These are phyloP conservation scores for Erethizon dorsatum DNA, from an alignment of 2,797 vertebrate species.

Conservation along the genomic window DNA sequence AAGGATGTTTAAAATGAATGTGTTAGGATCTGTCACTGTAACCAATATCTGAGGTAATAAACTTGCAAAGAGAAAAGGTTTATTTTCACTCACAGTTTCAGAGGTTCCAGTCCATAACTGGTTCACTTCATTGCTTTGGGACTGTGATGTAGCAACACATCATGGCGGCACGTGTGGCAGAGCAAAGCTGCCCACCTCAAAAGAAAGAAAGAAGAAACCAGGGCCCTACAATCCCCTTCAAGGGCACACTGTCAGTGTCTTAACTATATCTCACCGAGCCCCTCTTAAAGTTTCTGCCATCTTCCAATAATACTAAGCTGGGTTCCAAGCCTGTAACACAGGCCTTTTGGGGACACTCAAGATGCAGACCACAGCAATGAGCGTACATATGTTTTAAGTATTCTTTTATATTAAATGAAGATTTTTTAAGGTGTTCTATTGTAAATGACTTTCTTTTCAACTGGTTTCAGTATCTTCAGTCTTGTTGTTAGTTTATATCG, in stretches of 20 bases:
- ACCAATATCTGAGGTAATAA: neutral
- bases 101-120: neutral
- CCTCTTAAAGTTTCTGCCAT: neutral
- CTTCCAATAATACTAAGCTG: neutral
- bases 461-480: conserved; percentile 57
- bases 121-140: neutral
- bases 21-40: neutral
- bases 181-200: neutral
- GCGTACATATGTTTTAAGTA: conserved; percentile 38
- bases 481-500: conserved; percentile 47
- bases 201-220: neutral
- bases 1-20: conserved; percentile 31
- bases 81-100: neutral
- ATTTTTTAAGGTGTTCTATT: neutral
- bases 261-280: neutral
- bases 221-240: neutral
- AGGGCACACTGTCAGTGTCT: neutral
- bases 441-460: conserved; percentile 42
- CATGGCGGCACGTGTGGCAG: neutral
- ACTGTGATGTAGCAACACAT: neutral
- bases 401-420: neutral
- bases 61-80: neutral
- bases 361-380: neutral
- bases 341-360: neutral
- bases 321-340: neutral